Evolutionary conservation across 2,797 vertebrate genomes (phyloP).

Genomic region (Trichosurus vulpecula): DNA sequence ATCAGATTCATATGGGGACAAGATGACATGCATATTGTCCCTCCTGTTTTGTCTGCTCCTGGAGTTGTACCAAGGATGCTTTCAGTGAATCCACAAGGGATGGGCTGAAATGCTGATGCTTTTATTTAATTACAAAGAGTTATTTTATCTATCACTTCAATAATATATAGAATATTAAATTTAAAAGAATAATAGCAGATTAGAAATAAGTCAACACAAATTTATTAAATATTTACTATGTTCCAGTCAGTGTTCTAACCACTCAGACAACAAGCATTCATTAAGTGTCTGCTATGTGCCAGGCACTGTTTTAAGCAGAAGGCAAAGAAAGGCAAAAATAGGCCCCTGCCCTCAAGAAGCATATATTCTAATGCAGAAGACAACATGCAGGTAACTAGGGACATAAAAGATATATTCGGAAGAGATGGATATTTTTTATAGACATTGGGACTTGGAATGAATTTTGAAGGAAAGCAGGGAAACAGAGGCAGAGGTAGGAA

Average conservation of each 20-base stretch:
- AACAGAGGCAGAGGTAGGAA: background rate
- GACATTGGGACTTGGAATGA: background rate
- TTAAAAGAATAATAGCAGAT: background rate
- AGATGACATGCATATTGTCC: background rate
- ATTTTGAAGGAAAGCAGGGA: background rate
- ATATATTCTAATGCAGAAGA: background rate
- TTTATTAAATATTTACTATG: background rate
- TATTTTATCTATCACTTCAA: too few species aligned
- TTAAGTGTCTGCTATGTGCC: background rate
- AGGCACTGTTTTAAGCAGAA: background rate
- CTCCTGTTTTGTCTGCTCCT: background rate
- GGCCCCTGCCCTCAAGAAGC: background rate
- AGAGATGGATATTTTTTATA: background rate
- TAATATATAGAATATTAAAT: too few species aligned
- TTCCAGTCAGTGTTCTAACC: background rate
- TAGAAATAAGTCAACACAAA: too few species aligned
- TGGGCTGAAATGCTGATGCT: background rate
- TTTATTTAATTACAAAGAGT: background rate
- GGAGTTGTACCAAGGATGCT: background rate
- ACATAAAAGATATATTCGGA: background rate
- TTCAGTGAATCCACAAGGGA: background rate
- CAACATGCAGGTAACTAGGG: background rate
- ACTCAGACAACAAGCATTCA: background rate
- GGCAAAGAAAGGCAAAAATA: background rate
- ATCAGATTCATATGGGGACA: background rate